These are phyloP conservation scores for Cheilinus undulatus DNA, from an alignment of 2,113 vertebrate species.

Conservation along the genomic window DNA sequence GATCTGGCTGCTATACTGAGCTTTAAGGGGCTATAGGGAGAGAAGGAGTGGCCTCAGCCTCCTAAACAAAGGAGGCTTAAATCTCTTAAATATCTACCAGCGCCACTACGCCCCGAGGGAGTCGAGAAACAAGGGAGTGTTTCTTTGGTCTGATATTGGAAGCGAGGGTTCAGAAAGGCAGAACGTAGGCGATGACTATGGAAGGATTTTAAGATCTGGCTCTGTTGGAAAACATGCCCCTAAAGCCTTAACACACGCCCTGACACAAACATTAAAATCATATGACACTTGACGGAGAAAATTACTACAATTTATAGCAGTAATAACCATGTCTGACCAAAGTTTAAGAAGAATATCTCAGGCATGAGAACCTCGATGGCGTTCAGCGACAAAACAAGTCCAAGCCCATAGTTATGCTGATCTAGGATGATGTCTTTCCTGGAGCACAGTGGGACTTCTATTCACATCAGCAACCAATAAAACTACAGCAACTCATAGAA, in stretches of 20 bases:
- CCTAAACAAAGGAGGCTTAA: constrained; percentile 74
- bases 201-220: constrained; percentile 46
- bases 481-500: constrained; percentile 61
- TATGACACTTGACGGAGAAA: constrained; percentile 47
- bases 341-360: constrained; percentile 50
- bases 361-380: constrained; percentile 23
- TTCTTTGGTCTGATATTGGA: constrained; percentile 73
- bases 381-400: constrained; percentile 25
- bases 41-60: constrained; percentile 50
- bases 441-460: constrained; percentile 51
- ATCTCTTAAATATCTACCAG: constrained; percentile 72
- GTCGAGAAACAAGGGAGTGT: constrained; percentile 69
- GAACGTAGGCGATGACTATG: constrained; percentile 54
- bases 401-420: constrained; percentile 37
- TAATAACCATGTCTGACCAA: constrained; percentile 54
- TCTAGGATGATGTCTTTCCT: constrained; percentile 46
- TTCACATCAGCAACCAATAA: constrained; percentile 63
- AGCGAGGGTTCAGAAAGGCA: constrained; percentile 64
- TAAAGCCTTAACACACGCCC: constrained; percentile 42
- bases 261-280: constrained; percentile 63
- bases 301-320: constrained; percentile 56
- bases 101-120: constrained; percentile 67
- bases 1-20: constrained; percentile 23
- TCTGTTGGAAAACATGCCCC: constrained; percentile 53
- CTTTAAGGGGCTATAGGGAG: constrained; percentile 28